Evolutionary conservation across 2,113 vertebrate species (phyloP), one percentile per base, ranked within the genome.

Genomic region (Spea multiplicata): DNA sequence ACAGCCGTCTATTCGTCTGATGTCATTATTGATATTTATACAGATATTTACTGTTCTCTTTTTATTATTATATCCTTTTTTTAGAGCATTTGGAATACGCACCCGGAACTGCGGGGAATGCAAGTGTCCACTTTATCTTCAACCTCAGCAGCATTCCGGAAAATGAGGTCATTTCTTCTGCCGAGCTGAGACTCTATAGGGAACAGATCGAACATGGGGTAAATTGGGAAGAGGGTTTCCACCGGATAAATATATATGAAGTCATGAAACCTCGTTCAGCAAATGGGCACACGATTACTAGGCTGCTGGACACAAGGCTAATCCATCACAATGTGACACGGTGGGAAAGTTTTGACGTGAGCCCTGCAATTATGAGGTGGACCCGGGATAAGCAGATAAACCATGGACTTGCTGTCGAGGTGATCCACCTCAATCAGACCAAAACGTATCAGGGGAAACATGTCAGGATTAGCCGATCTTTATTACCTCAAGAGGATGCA

Each of bases 331-430:
- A 98, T 84, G 81, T 90, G 82, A 95, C 95, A 0, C 91, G 90
- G 82, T 99, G 97, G 97, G 97, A 99, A 91, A 96, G 90, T 88
- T 98, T 99, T 47, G 97, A 99, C 79, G 97, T 98, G 84, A 98
- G 97, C 89, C 96, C 96, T 0, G 97, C 97, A 0, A 94, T 98
- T 86, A 89, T 96, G 88, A 96, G 95, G 76, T 99, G 97, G 97
- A 97, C 96, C 85, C 92, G 82, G 9, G 94, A 97, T 81, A 93
- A 92, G 76, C 90, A 92, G 80, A 96, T 96, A 3, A 99, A 99
- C 87, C 93, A 97, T 17, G 97, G 97, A 79, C 89, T 99, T 86
- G 95, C 95, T 3, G 91, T 99, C 68, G 96, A 99, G 92, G 95
- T 97, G 62, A 87, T 91, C 74, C 94, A 95, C 89, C 94, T 98